Evolutionary conservation across 2,113 vertebrate species (phyloP).

Genomic region (Gallinago media): DNA sequence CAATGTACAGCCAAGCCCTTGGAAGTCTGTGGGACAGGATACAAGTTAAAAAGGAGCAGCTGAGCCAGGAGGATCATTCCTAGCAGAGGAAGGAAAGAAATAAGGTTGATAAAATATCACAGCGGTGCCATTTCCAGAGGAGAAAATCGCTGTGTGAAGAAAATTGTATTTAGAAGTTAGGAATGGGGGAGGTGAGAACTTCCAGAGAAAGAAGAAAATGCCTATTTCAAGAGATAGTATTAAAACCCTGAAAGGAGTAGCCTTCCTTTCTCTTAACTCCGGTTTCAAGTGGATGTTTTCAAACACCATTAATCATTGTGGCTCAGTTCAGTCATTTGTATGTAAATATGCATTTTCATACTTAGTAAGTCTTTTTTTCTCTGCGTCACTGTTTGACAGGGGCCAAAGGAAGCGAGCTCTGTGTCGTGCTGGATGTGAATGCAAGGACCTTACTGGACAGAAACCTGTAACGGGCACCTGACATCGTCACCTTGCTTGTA

Average conservation of each 20-base stretch:
- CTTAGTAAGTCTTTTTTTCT: neutral
- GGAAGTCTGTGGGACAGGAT: neutral
- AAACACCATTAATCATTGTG: neutral
- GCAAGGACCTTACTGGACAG: constrained; percentile 25
- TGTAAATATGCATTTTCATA: neutral
- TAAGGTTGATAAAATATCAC: neutral
- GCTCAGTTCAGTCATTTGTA: neutral
- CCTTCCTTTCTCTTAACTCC: neutral
- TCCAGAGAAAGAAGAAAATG: neutral
- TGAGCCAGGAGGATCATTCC: neutral
- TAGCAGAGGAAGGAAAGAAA: neutral
- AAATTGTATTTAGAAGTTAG: neutral
- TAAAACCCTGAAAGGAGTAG: neutral
- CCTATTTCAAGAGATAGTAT: neutral
- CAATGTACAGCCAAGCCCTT: neutral
- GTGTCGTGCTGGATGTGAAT: constrained; percentile 86
- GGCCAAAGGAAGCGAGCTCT: constrained; percentile 82
- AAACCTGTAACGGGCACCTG: neutral
- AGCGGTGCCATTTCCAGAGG: neutral
- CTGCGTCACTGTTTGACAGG: constrained; percentile 49
- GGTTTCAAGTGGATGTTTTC: neutral
- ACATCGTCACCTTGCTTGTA: constrained; percentile 62
- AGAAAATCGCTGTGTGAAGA: neutral
- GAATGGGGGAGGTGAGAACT: neutral
- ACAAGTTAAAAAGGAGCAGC: neutral